These are phyloP conservation scores for Drosophila hawaiiensis DNA, from an alignment of 2,888 invertebrate species.

Conservation along the genomic window DNA sequence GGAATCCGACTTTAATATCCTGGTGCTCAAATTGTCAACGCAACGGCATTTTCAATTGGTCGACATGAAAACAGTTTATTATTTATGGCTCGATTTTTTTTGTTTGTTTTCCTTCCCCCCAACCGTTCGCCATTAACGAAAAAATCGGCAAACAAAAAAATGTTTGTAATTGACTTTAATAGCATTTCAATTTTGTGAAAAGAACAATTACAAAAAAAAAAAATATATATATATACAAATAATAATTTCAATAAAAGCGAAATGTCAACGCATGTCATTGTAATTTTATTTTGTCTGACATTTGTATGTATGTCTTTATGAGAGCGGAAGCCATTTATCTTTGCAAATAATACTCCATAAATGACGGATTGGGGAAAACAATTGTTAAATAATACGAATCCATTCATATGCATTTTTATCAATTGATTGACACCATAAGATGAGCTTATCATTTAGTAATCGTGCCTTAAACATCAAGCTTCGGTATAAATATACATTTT, in stretches of 20 bases:
- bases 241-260: slow-evolving; percentile 53
- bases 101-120: slow-evolving; percentile 4
- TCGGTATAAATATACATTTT: not conserved
- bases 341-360: slow-evolving; percentile 2
- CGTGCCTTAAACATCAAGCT: not conserved
- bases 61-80: slow-evolving; percentile 59
- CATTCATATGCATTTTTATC: not conserved
- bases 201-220: slow-evolving; percentile 1
- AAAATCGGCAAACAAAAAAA: slow-evolving; percentile 44
- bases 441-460: not conserved
- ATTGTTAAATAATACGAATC: not conserved
- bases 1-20: slow-evolving; percentile 56
- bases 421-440: not conserved
- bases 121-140: slow-evolving; percentile 47
- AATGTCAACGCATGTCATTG: slow-evolving; percentile 39
- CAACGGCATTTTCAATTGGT: slow-evolving; percentile 52
- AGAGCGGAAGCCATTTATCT: slow-evolving; percentile 7
- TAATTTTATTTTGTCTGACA: slow-evolving; percentile 46
- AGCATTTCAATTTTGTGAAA: slow-evolving; percentile 55
- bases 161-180: slow-evolving; percentile 72
- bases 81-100: slow-evolving; percentile 51
- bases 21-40: slow-evolving; percentile 51
- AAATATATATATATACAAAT: not conserved
- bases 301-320: slow-evolving; percentile 21
- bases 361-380: not conserved